phyloP scores from a whole-genome alignment of 2,888 invertebrate genomes.

The Hartigia nigra region DNA sequence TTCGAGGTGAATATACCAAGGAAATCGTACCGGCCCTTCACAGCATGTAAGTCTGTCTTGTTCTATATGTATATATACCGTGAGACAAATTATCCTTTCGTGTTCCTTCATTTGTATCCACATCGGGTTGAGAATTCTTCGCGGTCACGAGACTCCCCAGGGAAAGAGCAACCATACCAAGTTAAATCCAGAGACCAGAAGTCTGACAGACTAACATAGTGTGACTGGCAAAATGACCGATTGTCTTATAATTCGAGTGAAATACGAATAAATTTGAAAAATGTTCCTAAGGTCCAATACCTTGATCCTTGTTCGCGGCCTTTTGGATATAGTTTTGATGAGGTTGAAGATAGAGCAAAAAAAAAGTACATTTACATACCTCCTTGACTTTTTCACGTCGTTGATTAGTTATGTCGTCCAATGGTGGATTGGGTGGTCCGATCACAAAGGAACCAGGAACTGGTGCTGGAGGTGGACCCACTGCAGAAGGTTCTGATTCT shows the following conservation, averaged over 20 bases:
- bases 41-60: background rate
- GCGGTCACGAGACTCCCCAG: background rate
- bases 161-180: background rate
- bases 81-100: background rate
- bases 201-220: background rate
- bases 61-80: background rate
- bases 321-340: background rate
- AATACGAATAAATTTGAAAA: background rate
- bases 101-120: background rate
- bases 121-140: background rate
- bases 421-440: slow-evolving; percentile 53
- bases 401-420: slow-evolving; percentile 59
- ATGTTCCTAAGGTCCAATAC: background rate
- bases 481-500: slow-evolving; percentile 37
- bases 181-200: background rate
- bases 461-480: slow-evolving; percentile 34
- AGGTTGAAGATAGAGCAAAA: background rate
- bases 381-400: slow-evolving; percentile 64
- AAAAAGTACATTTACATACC: slow-evolving; percentile 43
- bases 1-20: background rate
- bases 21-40: background rate
- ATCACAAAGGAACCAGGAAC: slow-evolving; percentile 45
- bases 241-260: background rate
- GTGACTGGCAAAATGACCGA: background rate
- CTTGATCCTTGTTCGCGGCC: background rate